Percentiles rank a stretch among this genome's conserved stretches.
Evolutionary conservation across 2,888 invertebrate species (phyloP).

Genomic region (Drosophila atroscutellata): DNA sequence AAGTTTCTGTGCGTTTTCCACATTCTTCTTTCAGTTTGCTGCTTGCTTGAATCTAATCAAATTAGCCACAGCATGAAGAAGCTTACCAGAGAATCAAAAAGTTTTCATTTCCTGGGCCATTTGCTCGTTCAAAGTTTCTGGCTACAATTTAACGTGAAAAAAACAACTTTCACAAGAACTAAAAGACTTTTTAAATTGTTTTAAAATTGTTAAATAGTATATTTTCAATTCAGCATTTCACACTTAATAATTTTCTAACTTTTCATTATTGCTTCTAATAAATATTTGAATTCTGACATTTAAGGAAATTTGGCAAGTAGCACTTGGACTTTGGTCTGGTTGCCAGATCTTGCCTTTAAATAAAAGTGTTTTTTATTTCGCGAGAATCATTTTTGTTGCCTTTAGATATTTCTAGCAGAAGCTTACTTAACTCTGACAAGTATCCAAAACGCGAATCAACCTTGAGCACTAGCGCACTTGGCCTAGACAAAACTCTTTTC

Average conservation of each 20-base stretch:
- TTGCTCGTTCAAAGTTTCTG: slow-evolving; percentile 38
- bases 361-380: background rate
- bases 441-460: background rate
- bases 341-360: background rate
- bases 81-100: slow-evolving; percentile 54
- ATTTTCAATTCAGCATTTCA: background rate
- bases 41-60: slow-evolving; percentile 60
- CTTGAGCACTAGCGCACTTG: background rate
- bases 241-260: too few species aligned
- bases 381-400: background rate
- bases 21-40: slow-evolving; percentile 12
- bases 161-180: slow-evolving; percentile 14
- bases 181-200: background rate
- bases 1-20: slow-evolving; percentile 6
- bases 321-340: background rate
- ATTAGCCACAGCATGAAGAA: slow-evolving; percentile 51
- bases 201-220: background rate
- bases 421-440: background rate
- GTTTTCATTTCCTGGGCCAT: slow-evolving; percentile 38
- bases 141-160: slow-evolving; percentile 33
- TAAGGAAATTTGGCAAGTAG: background rate
- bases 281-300: background rate
- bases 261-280: too few species aligned
- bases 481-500: background rate
- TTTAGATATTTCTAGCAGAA: background rate